phyloP scores from a whole-genome alignment of 1,140 invertebrate genomes.

The Episyrphus balteatus region DNA sequence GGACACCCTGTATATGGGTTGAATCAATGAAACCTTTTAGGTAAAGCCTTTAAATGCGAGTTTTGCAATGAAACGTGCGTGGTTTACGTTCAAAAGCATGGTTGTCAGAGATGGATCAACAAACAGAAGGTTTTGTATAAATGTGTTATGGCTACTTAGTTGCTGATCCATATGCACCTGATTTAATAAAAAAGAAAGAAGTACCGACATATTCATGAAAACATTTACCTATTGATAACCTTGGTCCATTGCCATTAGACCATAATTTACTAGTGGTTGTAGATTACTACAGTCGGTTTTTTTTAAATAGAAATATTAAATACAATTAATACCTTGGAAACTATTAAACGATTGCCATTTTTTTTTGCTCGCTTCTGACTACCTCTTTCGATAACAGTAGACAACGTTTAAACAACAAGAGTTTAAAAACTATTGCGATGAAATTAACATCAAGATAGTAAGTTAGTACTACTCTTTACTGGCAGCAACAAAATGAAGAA shows the following conservation, averaged over 20 bases:
- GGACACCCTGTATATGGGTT: no score
- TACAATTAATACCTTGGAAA: conserved; percentile 10
- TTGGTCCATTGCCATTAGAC: conserved; percentile 15
- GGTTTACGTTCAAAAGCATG: no score
- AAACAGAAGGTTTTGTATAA: conserved; percentile 21
- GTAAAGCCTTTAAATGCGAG: no score
- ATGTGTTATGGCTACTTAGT: conserved; percentile 19
- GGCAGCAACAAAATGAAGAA: conserved; percentile 28
- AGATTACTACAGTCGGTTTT: no score
- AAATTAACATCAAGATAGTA: no score
- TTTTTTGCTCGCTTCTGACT: conserved; percentile 3
- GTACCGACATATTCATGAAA: conserved; percentile 17
- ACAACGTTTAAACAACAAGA: no score
- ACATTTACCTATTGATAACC: conserved; percentile 16
- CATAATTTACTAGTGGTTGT: conserved; percentile 18
- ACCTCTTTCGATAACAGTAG: no score
- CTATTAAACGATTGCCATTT: background rate
- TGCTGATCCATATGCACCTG: conserved; percentile 12
- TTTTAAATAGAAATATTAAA: conserved; percentile 12
- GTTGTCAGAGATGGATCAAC: conserved; percentile 21
- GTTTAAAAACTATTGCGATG: no score
- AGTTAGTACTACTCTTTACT: conserved; percentile 18
- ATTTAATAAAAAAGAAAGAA: conserved; percentile 15
- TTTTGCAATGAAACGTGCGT: no score
- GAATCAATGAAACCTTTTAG: no score